Evolutionary conservation across 2,113 vertebrate species (phyloP).

Genomic region (Bungarus multicinctus): DNA sequence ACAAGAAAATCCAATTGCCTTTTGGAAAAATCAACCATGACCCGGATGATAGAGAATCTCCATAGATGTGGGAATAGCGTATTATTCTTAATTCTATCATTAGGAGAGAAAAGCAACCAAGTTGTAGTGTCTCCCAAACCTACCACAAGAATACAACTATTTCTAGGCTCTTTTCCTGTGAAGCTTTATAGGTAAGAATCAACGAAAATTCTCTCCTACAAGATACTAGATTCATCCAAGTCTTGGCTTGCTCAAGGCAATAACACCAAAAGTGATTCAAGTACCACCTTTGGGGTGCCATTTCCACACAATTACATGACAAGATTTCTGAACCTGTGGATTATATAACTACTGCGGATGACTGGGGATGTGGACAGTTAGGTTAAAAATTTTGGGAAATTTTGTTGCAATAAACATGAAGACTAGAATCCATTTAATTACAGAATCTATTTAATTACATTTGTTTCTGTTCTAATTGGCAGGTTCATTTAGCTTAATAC

Average conservation of each 20-base stretch:
- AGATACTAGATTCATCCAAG: not conserved
- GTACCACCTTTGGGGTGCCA: not conserved
- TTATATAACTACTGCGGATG: not conserved
- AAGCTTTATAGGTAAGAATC: not conserved
- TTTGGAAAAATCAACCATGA: not conserved
- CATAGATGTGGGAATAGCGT: not conserved
- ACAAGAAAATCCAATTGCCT: not conserved
- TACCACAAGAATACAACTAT: not conserved
- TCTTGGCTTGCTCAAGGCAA: not conserved
- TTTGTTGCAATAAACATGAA: not conserved
- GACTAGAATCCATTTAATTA: not conserved
- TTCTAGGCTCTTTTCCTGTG: not conserved
- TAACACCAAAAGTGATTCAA: not conserved
- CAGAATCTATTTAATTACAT: slow-evolving; percentile 7
- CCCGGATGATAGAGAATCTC: not conserved
- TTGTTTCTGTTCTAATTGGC: not conserved
- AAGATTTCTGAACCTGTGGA: not conserved
- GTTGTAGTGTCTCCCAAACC: not conserved
- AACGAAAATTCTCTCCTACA: not conserved
- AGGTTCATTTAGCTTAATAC: not conserved
- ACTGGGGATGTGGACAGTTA: not conserved
- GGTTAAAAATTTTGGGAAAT: not conserved
- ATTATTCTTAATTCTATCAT: not conserved
- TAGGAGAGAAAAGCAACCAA: not conserved
- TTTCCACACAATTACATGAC: not conserved